Evolutionary conservation across 1,140 invertebrate species (phyloP).

Genomic region (Melanaphis sacchari): DNA sequence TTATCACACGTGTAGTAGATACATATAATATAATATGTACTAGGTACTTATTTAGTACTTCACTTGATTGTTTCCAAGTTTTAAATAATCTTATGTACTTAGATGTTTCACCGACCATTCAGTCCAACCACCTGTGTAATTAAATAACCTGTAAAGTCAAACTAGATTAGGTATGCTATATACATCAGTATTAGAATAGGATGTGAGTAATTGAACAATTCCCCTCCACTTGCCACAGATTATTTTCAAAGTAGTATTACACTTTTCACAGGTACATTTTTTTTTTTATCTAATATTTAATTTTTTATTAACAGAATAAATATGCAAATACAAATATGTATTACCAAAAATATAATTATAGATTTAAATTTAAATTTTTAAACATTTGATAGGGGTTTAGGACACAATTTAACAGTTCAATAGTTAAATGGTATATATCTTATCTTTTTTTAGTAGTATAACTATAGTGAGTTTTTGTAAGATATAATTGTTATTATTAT

Average conservation of each 20-base stretch:
- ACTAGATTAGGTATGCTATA: neutral
- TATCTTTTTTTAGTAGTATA: neutral
- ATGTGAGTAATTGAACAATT: no score
- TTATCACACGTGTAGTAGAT: no score
- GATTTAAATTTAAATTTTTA: neutral
- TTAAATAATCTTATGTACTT: neutral
- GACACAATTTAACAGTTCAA: neutral
- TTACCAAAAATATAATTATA: no score
- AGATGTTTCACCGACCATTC: conserved; percentile 11
- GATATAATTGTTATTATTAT: neutral
- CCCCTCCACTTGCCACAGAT: no score
- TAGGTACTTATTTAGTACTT: no score
- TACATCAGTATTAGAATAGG: neutral
- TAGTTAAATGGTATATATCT: no score
- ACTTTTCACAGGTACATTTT: no score
- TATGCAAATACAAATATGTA: neutral
- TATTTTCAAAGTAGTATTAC: no score
- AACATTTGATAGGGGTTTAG: neutral
- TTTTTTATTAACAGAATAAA: neutral
- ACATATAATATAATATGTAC: no score
- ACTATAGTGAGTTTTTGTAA: neutral
- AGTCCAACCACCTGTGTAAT: conserved; percentile 28
- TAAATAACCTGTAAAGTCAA: conserved; percentile 4
- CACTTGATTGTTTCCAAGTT: neutral
- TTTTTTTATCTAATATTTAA: neutral